phyloP scores from a whole-genome alignment of 1,140 invertebrate species.

The Sesamia nonagrioides region DNA sequence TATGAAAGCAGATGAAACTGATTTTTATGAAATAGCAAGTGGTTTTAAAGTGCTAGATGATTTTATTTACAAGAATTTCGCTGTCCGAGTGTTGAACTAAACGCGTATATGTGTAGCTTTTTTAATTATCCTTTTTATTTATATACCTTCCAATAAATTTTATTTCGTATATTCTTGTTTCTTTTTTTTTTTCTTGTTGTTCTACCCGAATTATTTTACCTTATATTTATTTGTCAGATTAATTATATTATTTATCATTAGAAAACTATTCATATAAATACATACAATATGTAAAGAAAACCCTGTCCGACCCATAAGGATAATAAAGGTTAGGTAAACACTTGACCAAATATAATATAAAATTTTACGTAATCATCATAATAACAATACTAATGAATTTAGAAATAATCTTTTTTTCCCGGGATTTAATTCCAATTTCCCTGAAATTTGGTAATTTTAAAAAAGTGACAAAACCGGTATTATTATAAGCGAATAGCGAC shows the following conservation, averaged over 20 bases:
- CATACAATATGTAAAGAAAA: too few species aligned
- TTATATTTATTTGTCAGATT: background rate
- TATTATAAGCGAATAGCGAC: too few species aligned
- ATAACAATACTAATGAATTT: too few species aligned
- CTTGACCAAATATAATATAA: too few species aligned
- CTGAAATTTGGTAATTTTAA: too few species aligned
- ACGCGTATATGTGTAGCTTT: constrained; percentile 54
- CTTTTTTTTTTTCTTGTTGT: constrained; percentile 42
- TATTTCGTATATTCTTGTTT: constrained; percentile 69
- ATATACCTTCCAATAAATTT: constrained; percentile 74
- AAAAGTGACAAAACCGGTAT: too few species aligned
- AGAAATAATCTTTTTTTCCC: too few species aligned
- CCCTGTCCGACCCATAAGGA: too few species aligned
- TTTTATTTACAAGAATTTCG: constrained; percentile 10
- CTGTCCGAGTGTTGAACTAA: constrained; percentile 22
- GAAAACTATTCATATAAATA: background rate
- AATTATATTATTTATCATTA: background rate
- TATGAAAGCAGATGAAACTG: background rate
- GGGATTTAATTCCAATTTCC: too few species aligned
- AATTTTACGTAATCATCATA: too few species aligned
- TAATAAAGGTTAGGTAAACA: too few species aligned
- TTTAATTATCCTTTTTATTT: constrained; percentile 74
- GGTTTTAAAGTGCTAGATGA: constrained; percentile 12
- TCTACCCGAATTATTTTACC: background rate
- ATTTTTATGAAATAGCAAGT: constrained; percentile 17